Base-by-base conservation (phyloP, 53 echinoderm and acorn worm genomes). In the Echinarachnius parma region DNA sequence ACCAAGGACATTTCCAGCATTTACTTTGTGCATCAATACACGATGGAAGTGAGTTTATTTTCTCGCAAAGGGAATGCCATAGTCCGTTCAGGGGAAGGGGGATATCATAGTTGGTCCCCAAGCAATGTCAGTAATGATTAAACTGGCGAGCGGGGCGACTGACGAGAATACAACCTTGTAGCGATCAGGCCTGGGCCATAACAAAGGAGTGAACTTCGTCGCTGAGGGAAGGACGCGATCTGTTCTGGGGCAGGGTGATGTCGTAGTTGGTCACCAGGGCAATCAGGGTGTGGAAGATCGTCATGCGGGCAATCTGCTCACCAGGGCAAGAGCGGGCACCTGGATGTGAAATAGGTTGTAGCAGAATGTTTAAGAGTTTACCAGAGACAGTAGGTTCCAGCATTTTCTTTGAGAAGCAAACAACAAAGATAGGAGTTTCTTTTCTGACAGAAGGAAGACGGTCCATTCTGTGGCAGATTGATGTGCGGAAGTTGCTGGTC, bases 271-370 rank as follows among this genome's bases (percentile, higher is more conserved):
- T 22, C 16, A 53, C 53, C 5, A 69, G 11, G 53, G 53, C 34
- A 53, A 69, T 53, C 54, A 69, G 24, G 22, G 70, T 53, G 20
- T 32, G 53, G 53, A 69, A 69, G 29, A 69, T 69, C 31, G 35
- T 53, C 15, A 34, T 50, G 11, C 70, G 52, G 11, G 70, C 70
- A 3, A 69, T 25, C 53, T 53, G 70, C 53, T 69, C 31, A 11
- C 70, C 70, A 3, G 70, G 70, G 34, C 70, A 69, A 18, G 54
- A 53, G 19, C 70, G 21, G 3, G 70, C 53, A 3, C 70, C 70
- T 69, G 29, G 7, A 46, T 27, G 16, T 7, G 14, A 24, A 36
- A 5, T 2, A 21, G n/a, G n/a, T n/a, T n/a, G n/a, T n/a, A n/a
- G n/a, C n/a, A 20, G n/a, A 8, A 31, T 1, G 37, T 11, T 11